phyloP scores from a whole-genome alignment of 2,797 vertebrate genomes.

The Mormyrops boulengeri region DNA sequence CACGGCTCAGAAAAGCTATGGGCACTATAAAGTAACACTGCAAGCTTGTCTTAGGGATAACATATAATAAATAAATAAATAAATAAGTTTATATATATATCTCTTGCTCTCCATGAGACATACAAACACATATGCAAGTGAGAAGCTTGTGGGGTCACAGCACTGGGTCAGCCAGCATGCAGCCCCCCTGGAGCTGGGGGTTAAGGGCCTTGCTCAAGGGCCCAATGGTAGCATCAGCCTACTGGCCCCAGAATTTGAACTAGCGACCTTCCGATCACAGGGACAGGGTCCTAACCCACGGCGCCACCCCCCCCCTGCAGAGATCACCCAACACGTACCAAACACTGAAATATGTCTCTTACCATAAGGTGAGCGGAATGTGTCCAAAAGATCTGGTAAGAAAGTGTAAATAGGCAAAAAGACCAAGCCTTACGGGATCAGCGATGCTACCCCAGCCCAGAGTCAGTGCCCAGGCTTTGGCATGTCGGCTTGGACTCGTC shows the following conservation, averaged over 20 bases:
- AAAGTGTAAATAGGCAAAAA: background rate
- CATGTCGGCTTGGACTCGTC: background rate
- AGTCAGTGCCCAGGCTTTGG: background rate
- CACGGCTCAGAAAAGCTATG: background rate
- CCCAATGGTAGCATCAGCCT: background rate
- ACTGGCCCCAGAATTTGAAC: background rate
- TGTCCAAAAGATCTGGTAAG: background rate
- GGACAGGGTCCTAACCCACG: background rate
- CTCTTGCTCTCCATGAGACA: background rate
- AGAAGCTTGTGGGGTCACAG: background rate
- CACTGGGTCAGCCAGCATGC: background rate
- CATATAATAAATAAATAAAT: too few relatives aligned
- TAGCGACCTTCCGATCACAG: background rate
- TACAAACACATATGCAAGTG: background rate
- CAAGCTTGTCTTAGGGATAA: background rate
- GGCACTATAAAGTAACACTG: background rate
- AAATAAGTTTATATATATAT: too few relatives aligned
- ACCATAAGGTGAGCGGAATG: background rate
- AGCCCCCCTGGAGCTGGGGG: background rate
- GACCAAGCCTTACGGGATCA: background rate
- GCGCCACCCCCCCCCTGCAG: background rate
- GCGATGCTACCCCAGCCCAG: background rate
- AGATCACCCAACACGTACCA: background rate
- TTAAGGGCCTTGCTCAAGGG: background rate
- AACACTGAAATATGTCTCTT: background rate